Evolutionary conservation across 2,888 invertebrate species (phyloP).

Genomic region (Leptopilina syphax): DNA sequence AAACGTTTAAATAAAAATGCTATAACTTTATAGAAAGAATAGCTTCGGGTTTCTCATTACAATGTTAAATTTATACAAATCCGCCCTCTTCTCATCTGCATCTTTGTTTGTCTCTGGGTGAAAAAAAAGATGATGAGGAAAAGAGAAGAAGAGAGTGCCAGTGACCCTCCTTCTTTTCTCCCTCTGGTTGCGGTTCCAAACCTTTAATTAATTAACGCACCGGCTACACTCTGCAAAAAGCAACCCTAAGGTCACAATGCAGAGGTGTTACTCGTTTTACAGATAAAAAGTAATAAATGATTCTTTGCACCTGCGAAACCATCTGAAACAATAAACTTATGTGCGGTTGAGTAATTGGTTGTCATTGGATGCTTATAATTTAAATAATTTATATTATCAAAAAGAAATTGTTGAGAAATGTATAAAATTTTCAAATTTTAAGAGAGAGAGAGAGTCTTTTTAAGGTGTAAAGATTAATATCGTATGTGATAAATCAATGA

Average conservation of each 20-base stretch:
- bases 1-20: no score
- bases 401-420: not conserved
- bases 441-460: not conserved
- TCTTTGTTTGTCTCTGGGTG: constrained; percentile 62
- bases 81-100: constrained; percentile 72
- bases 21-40: no score
- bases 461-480: constrained; percentile 46
- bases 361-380: no score
- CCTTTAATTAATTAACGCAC: constrained; percentile 72
- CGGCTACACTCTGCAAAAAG: constrained; percentile 58
- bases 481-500: constrained; percentile 72
- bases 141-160: constrained; percentile 46
- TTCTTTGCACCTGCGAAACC: constrained; percentile 30
- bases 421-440: not conserved
- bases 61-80: constrained; percentile 67
- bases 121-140: constrained; percentile 48
- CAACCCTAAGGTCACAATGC: constrained; percentile 56
- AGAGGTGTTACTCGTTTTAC: constrained; percentile 58
- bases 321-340: not conserved
- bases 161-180: constrained; percentile 54
- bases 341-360: not conserved
- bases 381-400: no score
- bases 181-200: constrained; percentile 55
- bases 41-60: not conserved
- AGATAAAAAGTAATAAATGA: constrained; percentile 38